These are phyloP conservation scores for Narcine bancroftii DNA, from an alignment of 2,113 vertebrate species.

Conservation along the genomic window DNA sequence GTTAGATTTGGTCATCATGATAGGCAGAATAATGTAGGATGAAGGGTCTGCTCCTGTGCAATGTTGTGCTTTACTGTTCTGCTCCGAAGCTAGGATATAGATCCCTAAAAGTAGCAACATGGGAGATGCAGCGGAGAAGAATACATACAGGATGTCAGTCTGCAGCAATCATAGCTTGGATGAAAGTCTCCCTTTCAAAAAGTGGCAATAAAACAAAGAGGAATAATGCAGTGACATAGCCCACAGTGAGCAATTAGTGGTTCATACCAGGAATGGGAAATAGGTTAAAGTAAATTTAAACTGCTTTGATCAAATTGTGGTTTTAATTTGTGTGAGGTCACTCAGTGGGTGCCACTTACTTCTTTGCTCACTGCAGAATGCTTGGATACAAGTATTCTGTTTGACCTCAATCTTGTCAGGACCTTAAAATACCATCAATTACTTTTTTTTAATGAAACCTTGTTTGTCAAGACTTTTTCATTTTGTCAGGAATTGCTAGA, in stretches of 20 bases:
- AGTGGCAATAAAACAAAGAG: not conserved
- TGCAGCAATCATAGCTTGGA: not conserved
- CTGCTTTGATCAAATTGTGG: not conserved
- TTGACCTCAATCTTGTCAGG: not conserved
- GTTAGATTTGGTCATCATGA: no score
- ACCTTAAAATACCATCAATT: not conserved
- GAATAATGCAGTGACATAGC: not conserved
- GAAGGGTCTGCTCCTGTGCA: no score
- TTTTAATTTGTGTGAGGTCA: not conserved
- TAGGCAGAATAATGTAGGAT: no score
- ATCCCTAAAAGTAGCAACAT: no score
- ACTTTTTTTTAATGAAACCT: constrained; percentile 3
- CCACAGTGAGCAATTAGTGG: not conserved
- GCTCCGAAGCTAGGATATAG: no score
- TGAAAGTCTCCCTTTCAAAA: not conserved
- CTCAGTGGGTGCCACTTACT: not conserved
- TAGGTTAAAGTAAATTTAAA: not conserved
- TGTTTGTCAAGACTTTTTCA: not conserved
- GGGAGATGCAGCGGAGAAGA: no score
- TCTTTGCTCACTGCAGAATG: no score
- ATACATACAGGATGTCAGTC: no score
- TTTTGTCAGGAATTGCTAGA: not conserved
- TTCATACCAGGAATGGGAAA: not conserved
- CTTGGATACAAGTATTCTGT: not conserved
- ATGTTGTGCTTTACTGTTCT: no score